Conservation (phyloP, 2,888 invertebrate species). For the Lasioglossum lativentre region DNA sequence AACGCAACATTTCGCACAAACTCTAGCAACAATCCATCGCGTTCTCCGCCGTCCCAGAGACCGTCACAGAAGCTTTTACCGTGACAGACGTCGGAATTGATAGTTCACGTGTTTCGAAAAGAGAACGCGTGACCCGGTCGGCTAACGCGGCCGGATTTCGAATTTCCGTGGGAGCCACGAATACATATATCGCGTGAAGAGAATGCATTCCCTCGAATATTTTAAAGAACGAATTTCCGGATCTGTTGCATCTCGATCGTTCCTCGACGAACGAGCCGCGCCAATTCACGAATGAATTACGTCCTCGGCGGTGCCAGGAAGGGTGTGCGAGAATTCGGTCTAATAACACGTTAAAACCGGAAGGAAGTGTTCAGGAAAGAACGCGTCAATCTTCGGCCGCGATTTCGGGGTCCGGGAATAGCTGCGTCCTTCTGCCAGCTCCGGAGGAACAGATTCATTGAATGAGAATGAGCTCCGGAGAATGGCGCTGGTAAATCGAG, state of each 20-base stretch:
- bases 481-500: conserved; percentile 30
- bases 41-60: neutral
- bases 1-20: neutral
- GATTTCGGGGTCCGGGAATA: conserved; percentile 32
- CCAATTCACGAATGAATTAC: conserved; percentile 33
- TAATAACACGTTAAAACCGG: conserved; percentile 58
- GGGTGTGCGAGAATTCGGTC: conserved; percentile 25
- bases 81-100: conserved; percentile 7
- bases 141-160: neutral
- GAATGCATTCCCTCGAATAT: neutral
- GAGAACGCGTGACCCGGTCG: neutral
- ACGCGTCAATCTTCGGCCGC: conserved; percentile 41
- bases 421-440: conserved; percentile 8
- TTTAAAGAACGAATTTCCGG: conserved; percentile 16
- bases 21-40: neutral
- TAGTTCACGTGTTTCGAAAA: neutral
- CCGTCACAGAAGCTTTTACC: conserved; percentile 4
- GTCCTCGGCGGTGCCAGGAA: conserved; percentile 14
- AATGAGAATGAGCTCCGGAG: neutral
- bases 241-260: conserved; percentile 20
- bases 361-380: conserved; percentile 52
- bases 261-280: neutral
- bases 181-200: neutral
- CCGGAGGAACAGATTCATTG: neutral
- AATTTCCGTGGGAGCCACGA: neutral